Evolutionary conservation across 2,888 invertebrate genomes (phyloP), one percentile per base, ranked within the genome.

Genomic region (Nematopogon swammerdamellus): DNA sequence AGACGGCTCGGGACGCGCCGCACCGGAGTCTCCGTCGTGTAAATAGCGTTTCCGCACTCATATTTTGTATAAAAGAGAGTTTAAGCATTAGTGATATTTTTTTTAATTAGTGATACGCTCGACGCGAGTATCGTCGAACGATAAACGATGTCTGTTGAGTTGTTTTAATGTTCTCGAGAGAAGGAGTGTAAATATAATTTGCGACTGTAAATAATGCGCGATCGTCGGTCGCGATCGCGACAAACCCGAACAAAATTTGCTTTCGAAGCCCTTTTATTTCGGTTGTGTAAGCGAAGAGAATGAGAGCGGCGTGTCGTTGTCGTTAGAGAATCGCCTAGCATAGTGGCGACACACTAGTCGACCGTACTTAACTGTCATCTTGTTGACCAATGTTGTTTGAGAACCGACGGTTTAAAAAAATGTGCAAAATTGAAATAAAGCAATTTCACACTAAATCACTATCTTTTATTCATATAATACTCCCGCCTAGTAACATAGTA

Each of bases 321-420:
- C 36, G 36, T 36, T 36, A 36, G 36, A 36, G 36, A 36, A 36
- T 36, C 36, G 36, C 36, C 36, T 36, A 36, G 36, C 36, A 14
- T 36, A 36, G 36, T 14, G n/a, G 20, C 16, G 44, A 18, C 44
- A 25, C 49, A 30, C 49, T 49, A 49, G 49, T 49, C 49, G 49
- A 19, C 49, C 30, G 49, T 49, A 49, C 49, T 49, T 49, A 49
- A 49, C 44, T 45, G 30, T 36, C 36, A 36, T 14, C 45, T 45
- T 45, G 49, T 49, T 49, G 49, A 49, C 49, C 49, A 45, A 49
- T 49, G 49, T 49, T 49, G 49, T 49, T 45, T 49, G 45, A 45
- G 36, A 49, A 49, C 45, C 44, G 44, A 44, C 19, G 45, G 45
- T 45, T 44, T 44, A 6, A 43, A 44, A 49, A 49, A 45, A 45